A percentile compares a stretch with the other conserved stretches of the same genome.
Evolutionary conservation across 2,113 vertebrate species (phyloP).

Genomic region (Spilogale gracilis): DNA sequence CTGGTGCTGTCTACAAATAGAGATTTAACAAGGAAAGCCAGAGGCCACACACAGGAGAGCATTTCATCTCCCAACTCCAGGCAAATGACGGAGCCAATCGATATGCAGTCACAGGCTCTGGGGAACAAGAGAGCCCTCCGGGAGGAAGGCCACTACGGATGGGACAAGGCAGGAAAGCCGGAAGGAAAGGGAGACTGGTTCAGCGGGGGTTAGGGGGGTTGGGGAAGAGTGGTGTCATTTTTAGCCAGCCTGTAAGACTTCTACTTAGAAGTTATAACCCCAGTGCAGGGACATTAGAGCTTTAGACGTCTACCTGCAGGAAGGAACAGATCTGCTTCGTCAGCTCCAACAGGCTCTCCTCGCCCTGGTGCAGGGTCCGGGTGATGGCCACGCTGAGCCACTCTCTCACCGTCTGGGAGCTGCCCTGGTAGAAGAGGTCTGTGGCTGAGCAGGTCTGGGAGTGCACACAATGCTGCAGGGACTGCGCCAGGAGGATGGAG

Average conservation of each 20-base stretch:
- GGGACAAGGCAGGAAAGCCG: neutral
- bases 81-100: neutral
- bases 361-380: slow-evolving; percentile 96
- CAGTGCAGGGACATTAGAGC: neutral
- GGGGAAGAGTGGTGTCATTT: neutral
- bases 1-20: slow-evolving; percentile 93
- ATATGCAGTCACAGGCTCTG: fast-evolving
- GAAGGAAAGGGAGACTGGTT: neutral
- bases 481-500: slow-evolving; percentile 96
- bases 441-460: slow-evolving; percentile 97
- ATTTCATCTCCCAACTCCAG: neutral
- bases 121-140: neutral
- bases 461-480: slow-evolving; percentile 94
- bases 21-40: slow-evolving; percentile 54
- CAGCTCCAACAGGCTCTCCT: slow-evolving; percentile 96
- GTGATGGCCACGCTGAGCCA: slow-evolving; percentile 98
- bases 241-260: neutral
- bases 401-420: slow-evolving; percentile 93
- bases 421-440: slow-evolving; percentile 98
- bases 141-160: neutral
- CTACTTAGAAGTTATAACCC: neutral
- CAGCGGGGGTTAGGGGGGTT: fast-evolving
- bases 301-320: slow-evolving; percentile 91
- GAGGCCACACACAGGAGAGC: neutral
- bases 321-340: slow-evolving; percentile 98